These are phyloP conservation scores for Perithous albicinctus DNA, from an alignment of 2,888 invertebrate genomes.

Conservation along the genomic window DNA sequence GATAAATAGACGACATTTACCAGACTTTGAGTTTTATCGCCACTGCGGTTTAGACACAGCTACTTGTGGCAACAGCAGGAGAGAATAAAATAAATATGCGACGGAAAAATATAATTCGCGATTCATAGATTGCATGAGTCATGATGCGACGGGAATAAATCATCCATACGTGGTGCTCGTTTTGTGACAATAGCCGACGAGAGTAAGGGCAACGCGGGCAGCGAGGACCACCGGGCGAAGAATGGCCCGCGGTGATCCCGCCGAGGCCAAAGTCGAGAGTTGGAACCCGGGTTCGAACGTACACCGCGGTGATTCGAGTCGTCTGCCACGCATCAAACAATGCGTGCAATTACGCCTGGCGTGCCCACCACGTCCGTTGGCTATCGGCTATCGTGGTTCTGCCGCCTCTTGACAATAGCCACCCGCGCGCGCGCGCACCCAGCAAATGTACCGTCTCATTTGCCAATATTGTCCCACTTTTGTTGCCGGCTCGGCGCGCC, in stretches of 20 bases:
- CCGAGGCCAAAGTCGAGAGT: conserved; percentile 63
- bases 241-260: conserved; percentile 70
- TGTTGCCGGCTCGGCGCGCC: conserved; percentile 71
- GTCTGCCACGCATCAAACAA: conserved; percentile 82
- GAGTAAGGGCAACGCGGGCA: conserved; percentile 57
- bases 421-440: conserved; percentile 66
- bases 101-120: conserved; percentile 30
- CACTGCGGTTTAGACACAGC: conserved; percentile 14
- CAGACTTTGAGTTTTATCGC: conserved; percentile 50
- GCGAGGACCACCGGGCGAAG: conserved; percentile 67
- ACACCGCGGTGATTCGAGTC: conserved; percentile 73
- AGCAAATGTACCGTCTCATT: conserved; percentile 83
- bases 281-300: conserved; percentile 62
- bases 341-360: conserved; percentile 82
- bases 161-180: conserved; percentile 64
- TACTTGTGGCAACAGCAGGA: conserved; percentile 23
- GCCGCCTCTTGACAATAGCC: conserved; percentile 80
- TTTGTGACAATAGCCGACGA: conserved; percentile 65
- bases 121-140: conserved; percentile 36
- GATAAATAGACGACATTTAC: conserved; percentile 51
- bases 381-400: conserved; percentile 68
- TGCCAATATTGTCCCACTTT: conserved; percentile 84
- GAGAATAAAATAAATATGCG: conserved; percentile 28
- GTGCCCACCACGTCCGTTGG: conserved; percentile 72
- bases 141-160: conserved; percentile 66